Percentiles rank a stretch among this genome's conserved stretches.
phyloP scores from a whole-genome alignment of 30 jellyfish, hydroid and myxozoan genomes.

The Mastigias papua region DNA sequence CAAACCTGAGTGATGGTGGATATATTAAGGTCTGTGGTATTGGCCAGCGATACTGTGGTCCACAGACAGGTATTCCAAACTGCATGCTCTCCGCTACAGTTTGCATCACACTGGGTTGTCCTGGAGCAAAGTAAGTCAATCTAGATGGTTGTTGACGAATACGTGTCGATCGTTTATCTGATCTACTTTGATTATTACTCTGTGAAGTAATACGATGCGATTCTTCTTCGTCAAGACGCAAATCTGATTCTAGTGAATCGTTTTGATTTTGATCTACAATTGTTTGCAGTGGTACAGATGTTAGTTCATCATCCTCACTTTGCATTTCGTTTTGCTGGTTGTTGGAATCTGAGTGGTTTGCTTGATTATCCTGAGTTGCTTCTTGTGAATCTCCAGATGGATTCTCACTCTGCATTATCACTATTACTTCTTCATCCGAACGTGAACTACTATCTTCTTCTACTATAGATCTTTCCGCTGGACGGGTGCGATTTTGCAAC shows the following conservation, averaged over 20 bases:
- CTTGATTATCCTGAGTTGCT: background rate
- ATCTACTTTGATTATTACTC: background rate
- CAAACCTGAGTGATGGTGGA: no score
- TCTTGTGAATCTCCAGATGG: background rate
- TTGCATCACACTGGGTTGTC: slow-evolving; percentile 17
- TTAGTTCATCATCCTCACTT: background rate
- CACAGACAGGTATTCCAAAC: slow-evolving; percentile 16
- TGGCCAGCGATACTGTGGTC: no score
- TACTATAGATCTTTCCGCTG: background rate
- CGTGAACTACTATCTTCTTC: slow-evolving; percentile 18
- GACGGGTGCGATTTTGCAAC: slow-evolving; percentile 4
- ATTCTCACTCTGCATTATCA: background rate
- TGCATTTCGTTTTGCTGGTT: background rate
- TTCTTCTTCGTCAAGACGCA: slow-evolving; percentile 1
- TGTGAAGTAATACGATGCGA: background rate
- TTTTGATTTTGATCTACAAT: background rate
- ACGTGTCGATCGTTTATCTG: slow-evolving; percentile 5
- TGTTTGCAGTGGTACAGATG: slow-evolving; percentile 2
- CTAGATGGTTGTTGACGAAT: slow-evolving; percentile 9
- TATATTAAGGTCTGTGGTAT: no score
- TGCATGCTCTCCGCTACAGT: background rate
- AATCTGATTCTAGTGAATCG: background rate
- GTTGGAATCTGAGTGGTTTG: background rate
- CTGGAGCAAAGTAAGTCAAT: slow-evolving; percentile 10
- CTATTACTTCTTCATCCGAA: slow-evolving; percentile 27